Evolutionary conservation across 2,797 vertebrate genomes (phyloP).

Genomic region (Takifugu ocellatus): DNA sequence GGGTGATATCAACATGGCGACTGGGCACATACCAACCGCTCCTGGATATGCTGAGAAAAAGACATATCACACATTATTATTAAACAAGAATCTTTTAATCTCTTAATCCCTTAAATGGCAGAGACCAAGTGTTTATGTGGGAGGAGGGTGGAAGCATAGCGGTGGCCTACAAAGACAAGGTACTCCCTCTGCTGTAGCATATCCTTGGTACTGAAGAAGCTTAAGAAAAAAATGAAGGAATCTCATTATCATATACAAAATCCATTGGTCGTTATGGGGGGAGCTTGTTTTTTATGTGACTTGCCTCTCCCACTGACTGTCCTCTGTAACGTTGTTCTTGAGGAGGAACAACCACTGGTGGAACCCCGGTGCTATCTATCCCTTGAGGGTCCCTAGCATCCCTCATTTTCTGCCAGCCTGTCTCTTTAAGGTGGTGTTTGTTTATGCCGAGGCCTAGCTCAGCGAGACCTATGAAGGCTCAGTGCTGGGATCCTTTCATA

Average conservation of each 20-base stretch:
- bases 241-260: too few species aligned
- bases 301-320: background rate
- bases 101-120: slow-evolving; percentile 13
- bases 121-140: slow-evolving; percentile 16
- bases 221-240: too few species aligned
- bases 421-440: slow-evolving; percentile 79
- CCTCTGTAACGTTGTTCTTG: slow-evolving; percentile 5
- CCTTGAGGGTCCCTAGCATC: slow-evolving; percentile 43
- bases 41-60: slow-evolving; percentile 26
- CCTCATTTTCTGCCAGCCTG: slow-evolving; percentile 64
- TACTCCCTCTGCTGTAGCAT: slow-evolving; percentile 1
- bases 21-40: slow-evolving; percentile 50
- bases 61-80: slow-evolving; percentile 1
- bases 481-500: slow-evolving; percentile 75
- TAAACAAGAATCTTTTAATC: slow-evolving; percentile 11
- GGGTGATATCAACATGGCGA: slow-evolving; percentile 8
- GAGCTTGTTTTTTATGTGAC: background rate
- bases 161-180: slow-evolving; percentile 10
- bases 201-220: too few species aligned
- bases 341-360: slow-evolving; percentile 20
- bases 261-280: too few species aligned
- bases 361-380: slow-evolving; percentile 33
- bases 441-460: slow-evolving; percentile 65
- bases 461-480: slow-evolving; percentile 73
- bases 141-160: background rate